Conservation (phyloP, 2,888 invertebrate genomes). For the Ormia ochracea region DNA sequence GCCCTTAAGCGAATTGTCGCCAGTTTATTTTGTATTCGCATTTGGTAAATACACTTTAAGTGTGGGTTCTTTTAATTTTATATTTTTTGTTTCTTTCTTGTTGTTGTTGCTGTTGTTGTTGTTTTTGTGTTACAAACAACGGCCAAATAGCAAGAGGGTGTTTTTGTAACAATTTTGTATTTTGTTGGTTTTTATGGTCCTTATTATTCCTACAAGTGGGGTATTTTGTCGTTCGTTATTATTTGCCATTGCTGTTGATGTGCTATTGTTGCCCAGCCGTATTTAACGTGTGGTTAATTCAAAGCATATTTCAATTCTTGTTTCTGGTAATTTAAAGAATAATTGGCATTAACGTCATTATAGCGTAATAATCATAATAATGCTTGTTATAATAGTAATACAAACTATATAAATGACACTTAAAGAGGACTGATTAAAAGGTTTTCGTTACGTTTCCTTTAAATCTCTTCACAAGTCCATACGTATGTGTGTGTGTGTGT, state of each 20-base stretch:
- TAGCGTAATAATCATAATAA: constrained; percentile 59
- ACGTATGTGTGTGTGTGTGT: too few species aligned
- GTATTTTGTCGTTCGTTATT: constrained; percentile 43
- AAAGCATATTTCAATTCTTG: constrained; percentile 59
- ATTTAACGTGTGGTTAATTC: constrained; percentile 56
- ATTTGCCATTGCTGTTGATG: constrained; percentile 11
- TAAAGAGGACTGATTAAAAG: constrained; percentile 51
- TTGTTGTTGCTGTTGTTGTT: too few species aligned
- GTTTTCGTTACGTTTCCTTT: constrained; percentile 13
- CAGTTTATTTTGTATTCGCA: not conserved
- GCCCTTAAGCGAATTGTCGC: not conserved
- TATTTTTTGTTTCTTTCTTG: not conserved
- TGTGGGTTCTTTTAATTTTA: constrained; percentile 9
- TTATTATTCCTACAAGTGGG: constrained; percentile 57
- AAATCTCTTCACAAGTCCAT: not conserved
- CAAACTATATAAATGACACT: constrained; percentile 56
- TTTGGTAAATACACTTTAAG: not conserved
- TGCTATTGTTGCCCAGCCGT: constrained; percentile 8
- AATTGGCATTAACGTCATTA: constrained; percentile 62
- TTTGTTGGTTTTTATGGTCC: constrained; percentile 55
- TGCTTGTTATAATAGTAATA: constrained; percentile 41
- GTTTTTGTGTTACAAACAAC: constrained; percentile 11
- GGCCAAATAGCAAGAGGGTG: constrained; percentile 52
- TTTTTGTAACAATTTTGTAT: constrained; percentile 60
- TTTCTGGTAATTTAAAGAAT: constrained; percentile 60